Evolutionary conservation across 2,113 vertebrate species (phyloP).

Genomic region (Cynocephalus volans): DNA sequence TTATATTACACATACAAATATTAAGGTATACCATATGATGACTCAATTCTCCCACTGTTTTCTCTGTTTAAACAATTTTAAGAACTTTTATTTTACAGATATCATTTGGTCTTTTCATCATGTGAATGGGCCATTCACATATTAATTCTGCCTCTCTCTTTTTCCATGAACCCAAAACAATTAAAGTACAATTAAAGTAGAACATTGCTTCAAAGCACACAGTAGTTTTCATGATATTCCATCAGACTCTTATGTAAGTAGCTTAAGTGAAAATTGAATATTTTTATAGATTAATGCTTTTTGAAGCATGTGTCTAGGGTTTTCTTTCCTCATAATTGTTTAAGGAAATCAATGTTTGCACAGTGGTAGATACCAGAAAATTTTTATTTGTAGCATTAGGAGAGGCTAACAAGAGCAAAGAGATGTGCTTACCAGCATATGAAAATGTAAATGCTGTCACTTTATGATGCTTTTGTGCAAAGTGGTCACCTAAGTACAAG

Average conservation of each 20-base stretch:
- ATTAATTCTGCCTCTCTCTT: slow-evolving; percentile 7
- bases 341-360: slow-evolving; percentile 9
- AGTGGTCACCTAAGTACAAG: not conserved
- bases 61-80: slow-evolving; percentile 34
- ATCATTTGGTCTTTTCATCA: slow-evolving; percentile 26
- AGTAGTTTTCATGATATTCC: not conserved
- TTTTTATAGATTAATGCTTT: not conserved
- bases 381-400: not conserved
- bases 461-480: not conserved
- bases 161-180: slow-evolving; percentile 6
- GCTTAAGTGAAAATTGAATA: slow-evolving; percentile 24
- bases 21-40: not conserved
- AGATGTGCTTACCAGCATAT: not conserved
- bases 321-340: not conserved
- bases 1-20: not conserved
- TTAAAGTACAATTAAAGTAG: slow-evolving; percentile 9
- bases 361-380: not conserved
- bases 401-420: not conserved
- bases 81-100: slow-evolving; percentile 32
- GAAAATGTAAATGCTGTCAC: not conserved
- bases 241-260: not conserved
- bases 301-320: not conserved
- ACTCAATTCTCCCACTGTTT: slow-evolving; percentile 1
- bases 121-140: not conserved
- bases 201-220: slow-evolving; percentile 40